Percentiles rank a stretch among this genome's conserved stretches.
Evolutionary conservation across 2,113 vertebrate genomes (phyloP).

Genomic region (Pungitius pungitius): DNA sequence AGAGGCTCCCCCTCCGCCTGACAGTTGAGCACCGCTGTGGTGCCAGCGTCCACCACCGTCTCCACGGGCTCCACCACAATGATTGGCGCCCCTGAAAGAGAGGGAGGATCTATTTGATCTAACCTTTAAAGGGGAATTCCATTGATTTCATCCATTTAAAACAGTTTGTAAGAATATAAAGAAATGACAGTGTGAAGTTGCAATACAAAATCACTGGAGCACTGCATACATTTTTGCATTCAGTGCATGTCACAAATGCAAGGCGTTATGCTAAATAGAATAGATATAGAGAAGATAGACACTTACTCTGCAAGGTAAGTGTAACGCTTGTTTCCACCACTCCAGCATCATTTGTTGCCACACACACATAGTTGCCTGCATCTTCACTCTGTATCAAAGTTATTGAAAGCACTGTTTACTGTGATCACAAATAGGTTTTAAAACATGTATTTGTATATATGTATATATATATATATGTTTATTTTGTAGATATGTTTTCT

Average conservation of each 20-base stretch:
- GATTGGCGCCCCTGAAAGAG: constrained; percentile 84
- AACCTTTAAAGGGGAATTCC: neutral
- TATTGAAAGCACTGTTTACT: neutral
- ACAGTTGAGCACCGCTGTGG: constrained; percentile 86
- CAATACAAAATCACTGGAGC: neutral
- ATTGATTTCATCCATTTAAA: neutral
- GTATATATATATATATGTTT: no score
- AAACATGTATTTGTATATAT: neutral
- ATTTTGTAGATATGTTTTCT: no score
- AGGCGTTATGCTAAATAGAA: neutral
- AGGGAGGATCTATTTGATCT: neutral
- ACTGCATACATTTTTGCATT: neutral
- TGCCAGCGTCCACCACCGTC: constrained; percentile 84
- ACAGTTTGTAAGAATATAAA: neutral
- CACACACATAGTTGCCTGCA: constrained; percentile 92
- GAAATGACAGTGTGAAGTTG: neutral
- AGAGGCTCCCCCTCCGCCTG: constrained; percentile 89
- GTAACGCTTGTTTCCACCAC: constrained; percentile 88
- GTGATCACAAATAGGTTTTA: neutral
- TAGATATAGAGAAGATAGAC: neutral
- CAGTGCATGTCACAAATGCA: neutral
- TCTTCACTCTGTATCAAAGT: constrained; percentile 86
- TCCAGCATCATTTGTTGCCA: constrained; percentile 93
- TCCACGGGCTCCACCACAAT: constrained; percentile 86
- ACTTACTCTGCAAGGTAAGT: constrained; percentile 91